Conservation (phyloP, 2,113 vertebrate genomes). For the Pungitius pungitius region DNA sequence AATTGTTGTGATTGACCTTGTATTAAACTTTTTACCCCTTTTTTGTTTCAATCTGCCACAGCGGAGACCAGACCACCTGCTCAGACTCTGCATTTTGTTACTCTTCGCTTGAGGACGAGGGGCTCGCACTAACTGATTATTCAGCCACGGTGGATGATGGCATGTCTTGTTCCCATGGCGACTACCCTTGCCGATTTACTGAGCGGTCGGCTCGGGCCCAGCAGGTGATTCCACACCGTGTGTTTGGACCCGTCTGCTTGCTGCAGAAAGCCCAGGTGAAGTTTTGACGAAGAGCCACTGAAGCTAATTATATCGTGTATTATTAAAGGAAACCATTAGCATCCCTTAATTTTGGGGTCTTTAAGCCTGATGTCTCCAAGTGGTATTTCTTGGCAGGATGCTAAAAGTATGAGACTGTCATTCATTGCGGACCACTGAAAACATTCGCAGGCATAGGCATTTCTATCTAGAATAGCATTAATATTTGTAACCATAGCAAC, state of each 20-base stretch:
- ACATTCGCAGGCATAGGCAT: not conserved
- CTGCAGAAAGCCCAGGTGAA: slow-evolving; percentile 75
- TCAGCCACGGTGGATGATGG: slow-evolving; percentile 63
- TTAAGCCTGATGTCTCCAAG: slow-evolving; percentile 32
- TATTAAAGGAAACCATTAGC: slow-evolving; percentile 33
- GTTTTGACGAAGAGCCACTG: slow-evolving; percentile 44
- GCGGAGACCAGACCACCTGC: slow-evolving; percentile 52
- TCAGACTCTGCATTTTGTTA: slow-evolving; percentile 48
- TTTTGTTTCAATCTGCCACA: slow-evolving; percentile 60
- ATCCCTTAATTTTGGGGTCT: slow-evolving; percentile 34
- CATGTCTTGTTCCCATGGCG: slow-evolving; percentile 84
- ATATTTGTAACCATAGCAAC: not conserved
- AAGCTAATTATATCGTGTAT: slow-evolving; percentile 46
- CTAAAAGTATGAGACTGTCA: slow-evolving; percentile 8
- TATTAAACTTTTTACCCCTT: slow-evolving; percentile 43
- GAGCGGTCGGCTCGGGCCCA: slow-evolving; percentile 76
- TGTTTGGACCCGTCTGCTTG: slow-evolving; percentile 87
- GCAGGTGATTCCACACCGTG: slow-evolving; percentile 86
- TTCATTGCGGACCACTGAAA: slow-evolving; percentile 8
- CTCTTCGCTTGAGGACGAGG: slow-evolving; percentile 56
- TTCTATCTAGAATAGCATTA: not conserved
- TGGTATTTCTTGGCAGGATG: slow-evolving; percentile 19
- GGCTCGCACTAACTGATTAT: slow-evolving; percentile 58
- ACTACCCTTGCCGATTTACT: slow-evolving; percentile 92
- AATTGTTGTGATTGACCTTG: slow-evolving; percentile 47